phyloP scores from a whole-genome alignment of 1,140 invertebrate species.

The Reticulitermes speratus region DNA sequence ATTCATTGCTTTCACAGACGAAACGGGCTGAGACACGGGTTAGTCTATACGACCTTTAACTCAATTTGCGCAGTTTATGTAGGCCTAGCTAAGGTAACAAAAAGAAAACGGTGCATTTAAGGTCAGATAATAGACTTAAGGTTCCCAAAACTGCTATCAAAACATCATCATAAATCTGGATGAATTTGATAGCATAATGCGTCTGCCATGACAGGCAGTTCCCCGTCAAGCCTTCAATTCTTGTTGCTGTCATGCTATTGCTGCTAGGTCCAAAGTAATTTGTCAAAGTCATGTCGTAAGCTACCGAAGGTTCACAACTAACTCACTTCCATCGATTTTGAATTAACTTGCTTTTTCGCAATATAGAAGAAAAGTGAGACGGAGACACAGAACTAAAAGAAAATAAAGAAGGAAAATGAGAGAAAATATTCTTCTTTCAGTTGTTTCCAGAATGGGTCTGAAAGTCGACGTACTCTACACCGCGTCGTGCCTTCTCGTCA shows the following conservation, averaged over 20 bases:
- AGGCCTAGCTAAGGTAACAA: too few species aligned
- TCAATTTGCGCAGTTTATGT: too few species aligned
- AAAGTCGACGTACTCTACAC: not conserved
- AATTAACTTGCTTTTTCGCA: not conserved
- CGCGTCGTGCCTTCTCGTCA: not conserved
- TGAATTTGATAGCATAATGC: not conserved
- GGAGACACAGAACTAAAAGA: not conserved
- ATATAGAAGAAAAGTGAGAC: not conserved
- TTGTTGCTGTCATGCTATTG: not conserved
- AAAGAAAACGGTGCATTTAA: too few species aligned
- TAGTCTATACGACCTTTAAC: too few species aligned
- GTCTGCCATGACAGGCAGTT: not conserved
- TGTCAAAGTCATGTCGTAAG: conserved; percentile 5
- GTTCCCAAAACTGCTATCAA: not conserved
- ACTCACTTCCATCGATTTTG: not conserved
- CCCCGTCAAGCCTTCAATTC: not conserved
- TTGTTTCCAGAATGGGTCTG: not conserved
- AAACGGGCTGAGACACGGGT: too few species aligned
- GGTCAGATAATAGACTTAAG: too few species aligned
- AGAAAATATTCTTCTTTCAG: not conserved
- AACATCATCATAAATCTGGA: not conserved
- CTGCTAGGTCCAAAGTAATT: not conserved
- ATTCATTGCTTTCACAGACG: too few species aligned
- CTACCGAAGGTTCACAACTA: not conserved
- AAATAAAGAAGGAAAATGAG: not conserved